Conservation (phyloP, 2,888 invertebrate species). For the Cephus pulcher region DNA sequence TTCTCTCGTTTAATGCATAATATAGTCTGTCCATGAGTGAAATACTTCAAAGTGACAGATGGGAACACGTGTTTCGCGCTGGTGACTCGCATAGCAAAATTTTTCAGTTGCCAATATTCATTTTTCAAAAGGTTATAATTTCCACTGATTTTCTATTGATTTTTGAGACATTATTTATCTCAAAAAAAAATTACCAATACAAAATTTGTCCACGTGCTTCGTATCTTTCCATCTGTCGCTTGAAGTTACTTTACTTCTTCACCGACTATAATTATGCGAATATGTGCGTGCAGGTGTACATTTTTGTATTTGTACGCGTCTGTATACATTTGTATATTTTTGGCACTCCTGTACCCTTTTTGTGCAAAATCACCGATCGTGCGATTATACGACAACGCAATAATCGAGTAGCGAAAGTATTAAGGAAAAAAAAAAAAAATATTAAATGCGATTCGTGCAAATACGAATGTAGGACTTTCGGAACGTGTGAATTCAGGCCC, state of each 20-base stretch:
- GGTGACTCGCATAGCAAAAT: too few species aligned
- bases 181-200: too few species aligned
- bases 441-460: slow-evolving; percentile 14
- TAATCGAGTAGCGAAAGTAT: not conserved
- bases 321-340: slow-evolving; percentile 38
- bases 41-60: too few species aligned
- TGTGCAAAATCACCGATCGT: slow-evolving; percentile 11
- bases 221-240: too few species aligned
- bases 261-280: not conserved
- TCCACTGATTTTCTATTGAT: too few species aligned
- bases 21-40: too few species aligned
- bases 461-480: slow-evolving; percentile 14
- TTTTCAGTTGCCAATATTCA: too few species aligned
- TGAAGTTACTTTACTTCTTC: too few species aligned
- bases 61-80: too few species aligned
- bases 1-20: not conserved
- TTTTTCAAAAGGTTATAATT: too few species aligned
- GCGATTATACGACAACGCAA: not conserved
- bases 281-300: not conserved
- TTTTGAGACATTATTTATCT: too few species aligned
- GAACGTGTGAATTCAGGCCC: slow-evolving; percentile 45
- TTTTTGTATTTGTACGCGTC: slow-evolving; percentile 15
- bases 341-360: slow-evolving; percentile 9
- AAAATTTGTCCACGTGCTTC: too few species aligned
- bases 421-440: not conserved